These are phyloP conservation scores for Leucoraja erinaceus DNA, from an alignment of 2,113 vertebrate species.

Conservation along the genomic window DNA sequence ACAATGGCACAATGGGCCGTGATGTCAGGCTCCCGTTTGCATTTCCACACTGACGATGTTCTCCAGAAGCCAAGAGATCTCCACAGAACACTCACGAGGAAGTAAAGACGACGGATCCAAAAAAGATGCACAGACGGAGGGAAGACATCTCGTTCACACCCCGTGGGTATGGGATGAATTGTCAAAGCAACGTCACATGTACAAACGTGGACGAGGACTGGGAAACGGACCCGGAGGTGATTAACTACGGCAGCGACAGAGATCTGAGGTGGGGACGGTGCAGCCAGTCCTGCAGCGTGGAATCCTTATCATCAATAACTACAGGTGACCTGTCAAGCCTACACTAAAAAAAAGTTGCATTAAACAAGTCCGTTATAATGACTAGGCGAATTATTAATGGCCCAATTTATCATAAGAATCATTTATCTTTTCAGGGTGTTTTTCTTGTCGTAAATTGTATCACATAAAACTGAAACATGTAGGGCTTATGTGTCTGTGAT, in stretches of 20 bases:
- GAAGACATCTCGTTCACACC: neutral
- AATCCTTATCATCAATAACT: constrained; percentile 26
- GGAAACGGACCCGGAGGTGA: constrained; percentile 21
- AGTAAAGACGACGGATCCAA: neutral
- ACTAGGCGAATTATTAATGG: too few relatives aligned
- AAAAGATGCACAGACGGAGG: neutral
- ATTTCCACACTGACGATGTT: neutral
- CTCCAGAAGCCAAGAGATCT: neutral
- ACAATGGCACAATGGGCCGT: constrained; percentile 28
- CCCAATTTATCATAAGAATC: neutral
- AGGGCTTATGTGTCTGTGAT: too few relatives aligned
- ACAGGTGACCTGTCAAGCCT: neutral
- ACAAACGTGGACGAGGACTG: neutral
- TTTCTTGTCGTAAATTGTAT: neutral
- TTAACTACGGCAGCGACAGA: constrained; percentile 26
- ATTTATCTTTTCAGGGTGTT: neutral
- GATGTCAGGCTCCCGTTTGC: neutral
- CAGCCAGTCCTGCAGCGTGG: constrained; percentile 21
- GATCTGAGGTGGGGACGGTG: constrained; percentile 30
- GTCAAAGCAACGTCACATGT: neutral
- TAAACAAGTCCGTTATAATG: neutral
- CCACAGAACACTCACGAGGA: neutral
- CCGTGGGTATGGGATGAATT: neutral
- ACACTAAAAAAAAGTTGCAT: neutral
- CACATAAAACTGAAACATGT: neutral